A percentile compares a stretch with the other conserved stretches of the same genome.
These are phyloP conservation scores for Marronus borbonicus DNA, from an alignment of 2,888 invertebrate genomes.

Conservation along the genomic window DNA sequence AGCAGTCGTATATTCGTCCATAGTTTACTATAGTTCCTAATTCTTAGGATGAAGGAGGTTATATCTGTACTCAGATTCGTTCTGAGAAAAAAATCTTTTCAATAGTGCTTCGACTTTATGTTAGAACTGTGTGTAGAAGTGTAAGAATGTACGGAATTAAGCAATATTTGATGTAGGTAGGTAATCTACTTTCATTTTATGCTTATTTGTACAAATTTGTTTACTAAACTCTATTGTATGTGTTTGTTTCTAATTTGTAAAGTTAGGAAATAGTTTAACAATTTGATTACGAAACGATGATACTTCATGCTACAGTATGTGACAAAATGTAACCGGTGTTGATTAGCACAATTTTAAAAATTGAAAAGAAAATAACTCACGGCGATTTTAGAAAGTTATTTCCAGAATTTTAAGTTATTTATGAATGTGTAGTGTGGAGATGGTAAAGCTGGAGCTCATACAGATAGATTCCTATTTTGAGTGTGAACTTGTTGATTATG, in stretches of 20 bases:
- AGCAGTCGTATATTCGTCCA: no score
- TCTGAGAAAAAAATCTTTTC: no score
- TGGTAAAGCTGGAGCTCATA: conserved; percentile 2
- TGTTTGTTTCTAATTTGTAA: neutral
- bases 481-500: conserved; percentile 38
- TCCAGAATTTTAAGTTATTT: conserved; percentile 28
- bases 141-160: no score
- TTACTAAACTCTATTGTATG: no score
- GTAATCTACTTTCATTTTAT: no score
- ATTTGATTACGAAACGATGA: conserved; percentile 10
- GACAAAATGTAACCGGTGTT: neutral
- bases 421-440: neutral
- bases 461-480: conserved; percentile 22
- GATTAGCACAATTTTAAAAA: conserved; percentile 41
- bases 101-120: no score
- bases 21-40: no score
- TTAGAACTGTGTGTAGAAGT: no score
- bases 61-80: no score
- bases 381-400: conserved; percentile 32
- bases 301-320: conserved; percentile 5
- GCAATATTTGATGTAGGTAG: no score
- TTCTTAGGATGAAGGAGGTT: no score
- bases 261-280: conserved; percentile 3
- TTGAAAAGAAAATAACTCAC: conserved; percentile 36
- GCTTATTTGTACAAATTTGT: no score